Base-by-base conservation (phyloP, 2,797 vertebrate species). In the Emydoidea blandingii region DNA sequence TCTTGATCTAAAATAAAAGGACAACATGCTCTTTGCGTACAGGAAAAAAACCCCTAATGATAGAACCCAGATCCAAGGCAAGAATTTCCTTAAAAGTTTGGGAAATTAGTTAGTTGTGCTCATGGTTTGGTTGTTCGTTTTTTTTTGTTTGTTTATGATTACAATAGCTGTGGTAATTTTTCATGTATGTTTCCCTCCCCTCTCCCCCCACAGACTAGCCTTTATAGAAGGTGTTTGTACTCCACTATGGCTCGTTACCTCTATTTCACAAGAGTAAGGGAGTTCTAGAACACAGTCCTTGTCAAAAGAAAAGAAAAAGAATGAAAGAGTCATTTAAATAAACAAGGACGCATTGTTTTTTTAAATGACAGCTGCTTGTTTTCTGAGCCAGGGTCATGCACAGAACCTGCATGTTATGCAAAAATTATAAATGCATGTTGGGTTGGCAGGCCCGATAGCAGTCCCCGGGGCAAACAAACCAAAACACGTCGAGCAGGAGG, bases 161-260 rank as follows among this genome's bases (percentile, higher is more conserved):
- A 65, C 29, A 82, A 49, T 23, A 44, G 53, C 49, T 78, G 74
- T 0, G 1, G 74, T 82, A 81, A 79, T 90, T 94, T 94, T 91
- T 94, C 50, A 80, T 8, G 1, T 82, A 41, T 56, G 87, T 87
- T 86, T 49, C 49, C 90, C 74, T n/a, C 80, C 41, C 49, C 54
- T 8, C 47, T 6, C 34, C 16, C 34, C 21, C 94, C 81, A 65
- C 11, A 31, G 27, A 29, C 91, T 93, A 94, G 59, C 57, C 27
- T 82, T 97, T 94, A 68, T 62, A 56, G 21, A 87, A 90, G 78
- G 27, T 89, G 12, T 37, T 18, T 89, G 21, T 81, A 82, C 83
- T 94, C 12, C 53, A 94, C 94, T 31, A 94, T 1, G 5, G 80
- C 50, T 92, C 89, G 92, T 89, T 97, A 92, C 18, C 1, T 90